These are phyloP conservation scores for Telenomus remus DNA, from an alignment of 1,140 invertebrate species.

Conservation along the genomic window DNA sequence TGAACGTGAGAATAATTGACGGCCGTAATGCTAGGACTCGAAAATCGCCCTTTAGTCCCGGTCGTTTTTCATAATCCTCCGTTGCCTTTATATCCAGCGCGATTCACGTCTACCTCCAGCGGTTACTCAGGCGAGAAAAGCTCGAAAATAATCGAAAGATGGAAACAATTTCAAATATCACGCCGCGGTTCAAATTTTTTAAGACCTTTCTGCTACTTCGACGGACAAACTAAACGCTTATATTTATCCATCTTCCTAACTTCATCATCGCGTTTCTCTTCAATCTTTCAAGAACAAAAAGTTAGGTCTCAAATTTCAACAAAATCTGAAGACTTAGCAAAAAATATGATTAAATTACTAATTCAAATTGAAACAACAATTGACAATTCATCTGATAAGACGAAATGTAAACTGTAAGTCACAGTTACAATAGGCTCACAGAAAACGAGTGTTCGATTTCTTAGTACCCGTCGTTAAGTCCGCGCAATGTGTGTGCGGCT, in stretches of 20 bases:
- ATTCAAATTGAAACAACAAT: slow-evolving; percentile 55
- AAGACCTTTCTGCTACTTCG: slow-evolving; percentile 11
- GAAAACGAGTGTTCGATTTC: slow-evolving; percentile 50
- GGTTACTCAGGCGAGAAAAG: slow-evolving; percentile 53
- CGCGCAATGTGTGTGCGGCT: slow-evolving; percentile 20
- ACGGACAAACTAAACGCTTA: neutral
- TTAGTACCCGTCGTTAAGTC: slow-evolving; percentile 32
- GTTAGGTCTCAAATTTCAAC: too few species aligned
- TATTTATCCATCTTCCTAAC: too few species aligned
- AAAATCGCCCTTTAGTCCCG: slow-evolving; percentile 56
- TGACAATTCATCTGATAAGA: slow-evolving; percentile 52
- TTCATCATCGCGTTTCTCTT: too few species aligned
- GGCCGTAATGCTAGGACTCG: slow-evolving; percentile 56
- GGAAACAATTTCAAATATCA: slow-evolving; percentile 50
- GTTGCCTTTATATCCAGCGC: slow-evolving; percentile 53
- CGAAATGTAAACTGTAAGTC: slow-evolving; percentile 53
- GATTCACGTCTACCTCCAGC: slow-evolving; percentile 51
- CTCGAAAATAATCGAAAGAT: slow-evolving; percentile 57
- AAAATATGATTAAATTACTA: too few species aligned
- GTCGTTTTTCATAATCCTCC: slow-evolving; percentile 58
- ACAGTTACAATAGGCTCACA: slow-evolving; percentile 48
- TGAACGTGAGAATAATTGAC: slow-evolving; percentile 56
- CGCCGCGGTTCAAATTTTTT: slow-evolving; percentile 4
- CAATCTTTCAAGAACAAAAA: too few species aligned
- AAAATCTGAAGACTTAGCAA: too few species aligned